Base-by-base conservation (phyloP, 2,113 vertebrate genomes). In the Quiscalus mexicanus region DNA sequence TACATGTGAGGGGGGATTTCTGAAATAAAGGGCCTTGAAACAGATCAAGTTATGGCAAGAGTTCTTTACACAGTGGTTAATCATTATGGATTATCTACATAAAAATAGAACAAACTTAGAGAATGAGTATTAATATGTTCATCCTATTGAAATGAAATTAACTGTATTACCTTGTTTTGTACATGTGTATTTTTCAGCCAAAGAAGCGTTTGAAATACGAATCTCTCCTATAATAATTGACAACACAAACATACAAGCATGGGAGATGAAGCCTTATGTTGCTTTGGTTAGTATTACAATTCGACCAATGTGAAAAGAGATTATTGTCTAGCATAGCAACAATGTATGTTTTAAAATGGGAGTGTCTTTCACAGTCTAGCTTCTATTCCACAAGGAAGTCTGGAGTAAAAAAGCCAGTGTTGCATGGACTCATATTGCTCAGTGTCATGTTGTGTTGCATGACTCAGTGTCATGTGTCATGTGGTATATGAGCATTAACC, bases 231-330 rank as follows among this genome's bases (percentile, higher is more conserved):
- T 99, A 97, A 99, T 99, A 96, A 99, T 99, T 95, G 99, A 99
- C 97, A 99, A 99, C 96, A 99, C 99, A 96, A 99, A 99, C 94
- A 98, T 99, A 97, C 99, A 99, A 94, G 98, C 98, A 64, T 99
- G 99, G 99, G 99, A 99, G 98, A 99, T 99, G 99, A 99, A 98
- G 96, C 99, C 99, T 44, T 99, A 99, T 87, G 98, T 99, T 95
- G 70, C 83, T 95, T 97, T 99, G 99, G 99, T 99, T 96, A 98
- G 99, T 98, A 97, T 74, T 39, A 75, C 84, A 55, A 37, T 65
- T 95, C 89, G 37, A 65, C 60, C 23, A 2, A 49, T 58, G 24
- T 58, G 68, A 19, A 82, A 90, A 93, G 69, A 30, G 25, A 39
- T 84, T 82, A 56, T 33, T 87, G 69, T 75, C 73, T 42, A 30